Evolutionary conservation across 2,113 vertebrate species (phyloP).

Genomic region (Cebus imitator): DNA sequence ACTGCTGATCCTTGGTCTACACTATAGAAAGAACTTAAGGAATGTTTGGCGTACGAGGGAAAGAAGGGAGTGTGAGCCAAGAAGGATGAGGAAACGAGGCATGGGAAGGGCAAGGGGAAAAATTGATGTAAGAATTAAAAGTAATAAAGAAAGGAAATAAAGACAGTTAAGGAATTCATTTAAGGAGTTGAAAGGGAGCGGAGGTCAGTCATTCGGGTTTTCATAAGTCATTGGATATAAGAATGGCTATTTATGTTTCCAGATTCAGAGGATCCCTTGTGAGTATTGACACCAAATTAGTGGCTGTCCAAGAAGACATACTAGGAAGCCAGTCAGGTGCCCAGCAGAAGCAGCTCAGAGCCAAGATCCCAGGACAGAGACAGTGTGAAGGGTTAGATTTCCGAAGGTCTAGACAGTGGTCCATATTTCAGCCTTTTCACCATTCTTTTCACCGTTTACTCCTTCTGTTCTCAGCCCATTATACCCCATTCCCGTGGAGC

Average conservation of each 20-base stretch:
- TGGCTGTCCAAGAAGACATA: neutral
- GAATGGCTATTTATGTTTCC: neutral
- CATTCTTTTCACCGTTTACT: neutral
- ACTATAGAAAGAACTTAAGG: neutral
- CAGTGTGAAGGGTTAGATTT: neutral
- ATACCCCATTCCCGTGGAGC: neutral
- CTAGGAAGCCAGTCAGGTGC: neutral
- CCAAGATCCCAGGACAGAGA: neutral
- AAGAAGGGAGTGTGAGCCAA: neutral
- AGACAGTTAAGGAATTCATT: neutral
- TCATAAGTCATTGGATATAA: neutral
- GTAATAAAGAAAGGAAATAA: neutral
- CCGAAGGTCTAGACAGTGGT: neutral
- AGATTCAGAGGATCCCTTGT: neutral
- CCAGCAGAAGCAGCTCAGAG: neutral
- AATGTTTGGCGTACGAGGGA: neutral
- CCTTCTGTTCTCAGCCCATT: neutral
- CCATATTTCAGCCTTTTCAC: neutral
- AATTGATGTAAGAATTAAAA: neutral
- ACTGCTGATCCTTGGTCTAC: neutral
- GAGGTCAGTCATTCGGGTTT: neutral
- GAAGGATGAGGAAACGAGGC: neutral
- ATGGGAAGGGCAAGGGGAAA: neutral
- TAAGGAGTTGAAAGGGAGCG: neutral
- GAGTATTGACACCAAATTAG: neutral